These are phyloP conservation scores for Ophioninae sp. DNA, from an alignment of 2,888 invertebrate species.

Conservation along the genomic window DNA sequence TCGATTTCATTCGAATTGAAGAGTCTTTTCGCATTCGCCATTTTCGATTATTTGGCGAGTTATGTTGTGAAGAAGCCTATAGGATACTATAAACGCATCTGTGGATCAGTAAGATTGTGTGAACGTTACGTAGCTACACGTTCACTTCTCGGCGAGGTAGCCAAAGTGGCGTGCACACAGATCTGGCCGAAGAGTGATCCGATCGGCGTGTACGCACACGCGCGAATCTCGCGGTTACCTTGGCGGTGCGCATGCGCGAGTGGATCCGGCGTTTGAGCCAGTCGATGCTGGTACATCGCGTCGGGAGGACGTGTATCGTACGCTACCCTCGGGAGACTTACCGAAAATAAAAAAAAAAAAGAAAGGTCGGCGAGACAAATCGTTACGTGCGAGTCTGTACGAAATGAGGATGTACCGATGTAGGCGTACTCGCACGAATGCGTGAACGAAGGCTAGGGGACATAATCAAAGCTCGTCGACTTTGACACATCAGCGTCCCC, in stretches of 20 bases:
- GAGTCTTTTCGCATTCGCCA: too few relatives aligned
- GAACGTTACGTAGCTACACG: neutral
- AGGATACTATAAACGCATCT: neutral
- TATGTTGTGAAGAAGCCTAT: neutral
- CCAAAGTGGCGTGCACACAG: neutral
- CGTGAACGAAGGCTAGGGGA: neutral
- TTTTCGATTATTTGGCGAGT: neutral
- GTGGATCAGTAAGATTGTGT: neutral
- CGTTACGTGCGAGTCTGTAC: neutral
- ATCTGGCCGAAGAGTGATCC: neutral
- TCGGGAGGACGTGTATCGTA: slow-evolving; percentile 59
- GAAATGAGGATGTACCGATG: neutral
- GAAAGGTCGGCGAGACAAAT: slow-evolving; percentile 14
- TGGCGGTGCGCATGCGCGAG: slow-evolving; percentile 64
- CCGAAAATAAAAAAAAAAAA: slow-evolving; percentile 35
- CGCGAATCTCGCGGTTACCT: neutral
- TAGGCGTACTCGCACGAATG: neutral
- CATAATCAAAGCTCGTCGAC: slow-evolving; percentile 45
- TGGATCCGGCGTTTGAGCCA: slow-evolving; percentile 63
- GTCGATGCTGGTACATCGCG: slow-evolving; percentile 75
- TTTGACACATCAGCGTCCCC: slow-evolving; percentile 27
- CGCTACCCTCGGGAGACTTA: slow-evolving; percentile 16
- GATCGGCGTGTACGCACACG: neutral
- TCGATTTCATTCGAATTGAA: too few relatives aligned
- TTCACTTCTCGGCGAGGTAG: neutral